Percentiles rank a stretch among this genome's conserved stretches.
phyloP scores from a whole-genome alignment of 2,113 vertebrate genomes.

The Phaethon lepturus region DNA sequence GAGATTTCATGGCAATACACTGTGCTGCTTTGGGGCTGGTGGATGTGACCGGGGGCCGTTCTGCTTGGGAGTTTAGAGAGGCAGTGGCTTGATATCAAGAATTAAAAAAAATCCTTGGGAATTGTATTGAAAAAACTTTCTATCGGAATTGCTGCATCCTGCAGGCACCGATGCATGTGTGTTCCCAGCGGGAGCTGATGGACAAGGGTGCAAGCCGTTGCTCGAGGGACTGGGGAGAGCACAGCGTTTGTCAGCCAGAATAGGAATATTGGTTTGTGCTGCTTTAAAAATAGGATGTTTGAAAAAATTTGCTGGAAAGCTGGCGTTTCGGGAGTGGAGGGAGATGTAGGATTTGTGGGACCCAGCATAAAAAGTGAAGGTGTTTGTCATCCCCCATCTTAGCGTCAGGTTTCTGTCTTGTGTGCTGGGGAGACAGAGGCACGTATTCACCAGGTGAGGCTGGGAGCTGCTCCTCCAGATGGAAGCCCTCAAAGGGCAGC shows the following conservation, averaged over 20 bases:
- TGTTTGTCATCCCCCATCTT: background rate
- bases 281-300: background rate
- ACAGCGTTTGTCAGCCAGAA: accelerated
- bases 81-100: background rate
- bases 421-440: background rate
- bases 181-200: background rate
- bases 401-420: background rate
- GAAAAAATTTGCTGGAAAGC: background rate
- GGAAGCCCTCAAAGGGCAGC: background rate
- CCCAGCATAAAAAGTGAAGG: background rate
- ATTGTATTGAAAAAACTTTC: background rate
- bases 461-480: background rate
- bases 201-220: background rate
- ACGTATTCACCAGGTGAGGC: accelerated
- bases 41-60: accelerated
- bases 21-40: background rate
- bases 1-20: background rate
- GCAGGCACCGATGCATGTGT: accelerated
- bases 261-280: background rate
- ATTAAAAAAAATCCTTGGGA: background rate
- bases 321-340: background rate
- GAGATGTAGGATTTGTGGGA: background rate
- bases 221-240: background rate
- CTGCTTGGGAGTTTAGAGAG: background rate
- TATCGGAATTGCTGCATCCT: accelerated